Percentiles rank a stretch among this genome's conserved stretches.
These are phyloP conservation scores for Alectoris magna DNA, from an alignment of 2,797 vertebrate genomes.

Conservation along the genomic window DNA sequence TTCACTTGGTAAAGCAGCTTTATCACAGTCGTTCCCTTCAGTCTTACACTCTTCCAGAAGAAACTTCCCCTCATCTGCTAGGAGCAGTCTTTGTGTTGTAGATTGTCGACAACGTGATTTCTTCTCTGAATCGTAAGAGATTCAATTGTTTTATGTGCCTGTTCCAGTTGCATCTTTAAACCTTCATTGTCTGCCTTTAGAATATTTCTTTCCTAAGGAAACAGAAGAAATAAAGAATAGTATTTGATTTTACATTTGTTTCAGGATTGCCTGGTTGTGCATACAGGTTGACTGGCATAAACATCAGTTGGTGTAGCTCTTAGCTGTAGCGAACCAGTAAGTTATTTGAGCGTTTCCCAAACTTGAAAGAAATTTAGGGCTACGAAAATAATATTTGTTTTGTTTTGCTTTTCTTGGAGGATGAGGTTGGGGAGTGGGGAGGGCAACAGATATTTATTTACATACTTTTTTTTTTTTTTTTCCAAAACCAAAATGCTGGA, in stretches of 20 bases:
- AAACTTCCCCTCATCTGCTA: conserved; percentile 62
- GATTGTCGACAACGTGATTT: conserved; percentile 72
- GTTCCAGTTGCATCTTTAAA: conserved; percentile 81
- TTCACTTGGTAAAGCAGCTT: conserved; percentile 29
- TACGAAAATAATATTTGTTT: not conserved
- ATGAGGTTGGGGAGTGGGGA: too few relatives aligned
- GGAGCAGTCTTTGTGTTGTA: conserved; percentile 69
- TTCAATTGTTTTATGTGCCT: conserved; percentile 83
- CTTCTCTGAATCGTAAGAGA: conserved; percentile 75
- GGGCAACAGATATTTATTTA: not conserved
- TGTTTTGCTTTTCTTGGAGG: not conserved
- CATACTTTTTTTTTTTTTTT: not conserved
- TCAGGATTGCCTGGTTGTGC: not conserved
- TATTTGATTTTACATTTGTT: conserved; percentile 11
- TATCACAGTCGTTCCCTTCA: not conserved
- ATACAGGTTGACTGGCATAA: conserved; percentile 6
- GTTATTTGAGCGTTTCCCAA: not conserved
- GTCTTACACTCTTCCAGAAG: not conserved
- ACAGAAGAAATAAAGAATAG: conserved; percentile 13
- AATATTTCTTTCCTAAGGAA: conserved; percentile 78
- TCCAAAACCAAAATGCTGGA: not conserved
- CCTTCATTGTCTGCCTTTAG: conserved; percentile 82
- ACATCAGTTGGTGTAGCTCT: not conserved
- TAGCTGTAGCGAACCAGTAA: not conserved
- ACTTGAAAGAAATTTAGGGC: not conserved